Evolutionary conservation across 2,113 vertebrate genomes (phyloP).

Genomic region (Rhinolophus ferrumequinum): DNA sequence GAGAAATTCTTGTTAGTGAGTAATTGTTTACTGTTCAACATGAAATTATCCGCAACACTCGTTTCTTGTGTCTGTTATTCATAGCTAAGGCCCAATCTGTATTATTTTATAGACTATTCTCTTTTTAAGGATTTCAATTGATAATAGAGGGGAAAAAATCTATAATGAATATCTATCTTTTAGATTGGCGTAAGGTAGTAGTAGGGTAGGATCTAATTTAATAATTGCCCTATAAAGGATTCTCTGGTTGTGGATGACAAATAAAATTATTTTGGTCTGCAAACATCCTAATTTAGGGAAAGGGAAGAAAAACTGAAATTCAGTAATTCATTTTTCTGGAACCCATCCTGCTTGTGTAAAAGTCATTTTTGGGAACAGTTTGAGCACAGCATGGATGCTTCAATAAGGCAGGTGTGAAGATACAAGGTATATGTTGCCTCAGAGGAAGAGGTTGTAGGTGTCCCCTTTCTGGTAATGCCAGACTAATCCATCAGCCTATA

Average conservation of each 20-base stretch:
- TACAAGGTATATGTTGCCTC: background rate
- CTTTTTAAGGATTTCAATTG: background rate
- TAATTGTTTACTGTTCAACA: background rate
- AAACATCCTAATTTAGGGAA: background rate
- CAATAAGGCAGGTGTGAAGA: background rate
- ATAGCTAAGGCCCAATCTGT: background rate
- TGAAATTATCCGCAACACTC: background rate
- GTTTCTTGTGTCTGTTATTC: background rate
- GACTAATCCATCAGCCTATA: background rate
- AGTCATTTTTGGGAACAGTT: background rate
- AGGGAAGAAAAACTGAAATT: slow-evolving; percentile 17
- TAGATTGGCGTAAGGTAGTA: background rate
- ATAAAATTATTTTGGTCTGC: slow-evolving; percentile 9
- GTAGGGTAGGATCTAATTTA: background rate
- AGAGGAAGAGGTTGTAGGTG: background rate
- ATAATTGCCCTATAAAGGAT: background rate
- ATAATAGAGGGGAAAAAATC: background rate
- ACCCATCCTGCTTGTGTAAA: background rate
- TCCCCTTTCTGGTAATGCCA: background rate
- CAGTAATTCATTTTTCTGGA: background rate
- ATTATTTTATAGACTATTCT: background rate
- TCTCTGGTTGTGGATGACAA: background rate
- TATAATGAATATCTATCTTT: background rate
- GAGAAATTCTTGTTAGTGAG: background rate
- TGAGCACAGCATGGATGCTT: background rate